phyloP scores from a whole-genome alignment of 2,797 vertebrate genomes.

The Hydrocynus forskahlii region DNA sequence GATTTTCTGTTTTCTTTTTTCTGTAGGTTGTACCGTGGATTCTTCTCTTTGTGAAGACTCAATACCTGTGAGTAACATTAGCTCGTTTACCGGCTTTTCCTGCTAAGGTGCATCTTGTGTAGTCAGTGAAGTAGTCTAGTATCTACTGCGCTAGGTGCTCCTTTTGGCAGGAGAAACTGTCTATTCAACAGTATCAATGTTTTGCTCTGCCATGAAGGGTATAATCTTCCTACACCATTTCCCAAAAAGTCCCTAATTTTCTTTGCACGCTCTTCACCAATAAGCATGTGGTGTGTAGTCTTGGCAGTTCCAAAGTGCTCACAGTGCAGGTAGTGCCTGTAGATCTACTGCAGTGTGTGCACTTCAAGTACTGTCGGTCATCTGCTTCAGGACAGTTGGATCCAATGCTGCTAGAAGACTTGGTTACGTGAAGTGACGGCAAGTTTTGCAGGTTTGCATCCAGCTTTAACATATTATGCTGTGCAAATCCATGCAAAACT shows the following conservation, averaged over 20 bases:
- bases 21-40: slow-evolving; percentile 13
- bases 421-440: slow-evolving; percentile 70
- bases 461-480: slow-evolving; percentile 85
- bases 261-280: neutral
- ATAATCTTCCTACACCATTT: neutral
- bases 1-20: slow-evolving; percentile 10
- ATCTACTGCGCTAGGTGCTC: slow-evolving; percentile 99
- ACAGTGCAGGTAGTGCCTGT: slow-evolving; percentile 96
- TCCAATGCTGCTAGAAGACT: slow-evolving; percentile 7
- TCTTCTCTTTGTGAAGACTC: neutral
- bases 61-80: neutral
- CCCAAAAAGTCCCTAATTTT: neutral
- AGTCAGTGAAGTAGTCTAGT: slow-evolving; percentile 92
- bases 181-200: neutral
- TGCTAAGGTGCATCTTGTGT: slow-evolving; percentile 99
- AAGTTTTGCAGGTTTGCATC: slow-evolving; percentile 97
- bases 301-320: slow-evolving; percentile 97
- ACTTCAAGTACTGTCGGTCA: slow-evolving; percentile 91
- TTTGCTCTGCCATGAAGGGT: neutral
- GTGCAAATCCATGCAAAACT: slow-evolving; percentile 99
- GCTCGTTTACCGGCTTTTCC: slow-evolving; percentile 66
- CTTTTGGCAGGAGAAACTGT: slow-evolving; percentile 90
- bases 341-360: slow-evolving; percentile 95
- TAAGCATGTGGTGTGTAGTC: slow-evolving; percentile 59
- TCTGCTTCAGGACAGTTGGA: slow-evolving; percentile 53